Conservation (phyloP, 2,113 vertebrate species). For the Syngnathus scovelli region DNA sequence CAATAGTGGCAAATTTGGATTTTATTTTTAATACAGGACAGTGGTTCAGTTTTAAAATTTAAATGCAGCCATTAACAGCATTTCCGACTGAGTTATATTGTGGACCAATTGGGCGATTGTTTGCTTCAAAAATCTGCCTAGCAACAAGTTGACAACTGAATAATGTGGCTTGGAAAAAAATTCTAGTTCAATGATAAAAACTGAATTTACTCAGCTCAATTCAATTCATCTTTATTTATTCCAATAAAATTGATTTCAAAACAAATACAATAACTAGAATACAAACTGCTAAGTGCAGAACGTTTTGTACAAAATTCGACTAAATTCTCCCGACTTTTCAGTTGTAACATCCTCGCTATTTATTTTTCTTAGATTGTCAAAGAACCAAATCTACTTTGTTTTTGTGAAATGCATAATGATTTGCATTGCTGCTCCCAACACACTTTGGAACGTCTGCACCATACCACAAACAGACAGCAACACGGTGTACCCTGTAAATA, state of each 20-base stretch:
- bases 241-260: background rate
- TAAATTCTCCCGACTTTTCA: background rate
- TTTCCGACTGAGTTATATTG: no score
- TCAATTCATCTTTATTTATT: no score
- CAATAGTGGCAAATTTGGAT: background rate
- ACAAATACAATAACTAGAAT: background rate
- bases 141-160: no score
- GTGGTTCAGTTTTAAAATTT: no score
- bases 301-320: background rate
- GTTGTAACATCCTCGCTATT: constrained; percentile 1
- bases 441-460: constrained; percentile 10
- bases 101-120: no score
- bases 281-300: background rate
- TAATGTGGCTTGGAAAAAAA: background rate
- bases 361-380: background rate
- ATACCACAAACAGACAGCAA: constrained; percentile 23
- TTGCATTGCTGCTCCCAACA: background rate
- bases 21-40: no score
- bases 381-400: constrained; percentile 4
- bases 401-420: background rate
- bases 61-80: no score
- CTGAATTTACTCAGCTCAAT: no score
- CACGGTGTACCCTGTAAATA: constrained; percentile 33
- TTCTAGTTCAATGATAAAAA: no score
- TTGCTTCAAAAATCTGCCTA: no score